Evolutionary conservation across 2,113 vertebrate genomes (phyloP).

Genomic region (Solenodon paradoxus): DNA sequence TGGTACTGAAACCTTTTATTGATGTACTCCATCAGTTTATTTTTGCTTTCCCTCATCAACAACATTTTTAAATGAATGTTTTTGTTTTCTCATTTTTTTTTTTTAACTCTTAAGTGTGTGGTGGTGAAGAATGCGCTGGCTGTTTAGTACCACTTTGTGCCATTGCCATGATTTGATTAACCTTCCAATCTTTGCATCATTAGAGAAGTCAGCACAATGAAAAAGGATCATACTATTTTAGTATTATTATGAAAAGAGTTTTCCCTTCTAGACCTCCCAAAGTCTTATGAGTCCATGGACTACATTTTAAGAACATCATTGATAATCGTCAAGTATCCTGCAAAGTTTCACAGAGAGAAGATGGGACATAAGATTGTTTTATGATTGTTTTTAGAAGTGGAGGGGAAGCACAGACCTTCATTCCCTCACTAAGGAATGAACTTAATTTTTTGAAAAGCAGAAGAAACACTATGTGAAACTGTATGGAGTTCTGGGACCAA

Average conservation of each 20-base stretch:
- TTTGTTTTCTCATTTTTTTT: background rate
- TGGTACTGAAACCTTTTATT: too few relatives aligned
- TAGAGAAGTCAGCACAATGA: background rate
- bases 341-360: background rate
- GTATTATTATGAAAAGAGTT: background rate
- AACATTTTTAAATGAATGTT: background rate
- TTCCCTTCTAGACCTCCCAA: background rate
- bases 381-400: background rate
- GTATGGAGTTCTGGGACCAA: background rate
- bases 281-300: background rate
- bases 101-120: background rate
- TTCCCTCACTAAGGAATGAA: background rate
- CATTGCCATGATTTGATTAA: background rate
- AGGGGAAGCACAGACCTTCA: background rate
- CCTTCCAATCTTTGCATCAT: background rate
- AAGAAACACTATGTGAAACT: background rate
- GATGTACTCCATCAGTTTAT: too few relatives aligned
- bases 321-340: background rate
- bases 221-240: background rate
- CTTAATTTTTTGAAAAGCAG: background rate
- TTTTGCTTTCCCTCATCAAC: too few relatives aligned
- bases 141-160: background rate
- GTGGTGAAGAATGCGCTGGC: background rate
- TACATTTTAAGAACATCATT: background rate
- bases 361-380: background rate